phyloP scores from a whole-genome alignment of 2,888 invertebrate species.

The Alloscopus bannaensis region DNA sequence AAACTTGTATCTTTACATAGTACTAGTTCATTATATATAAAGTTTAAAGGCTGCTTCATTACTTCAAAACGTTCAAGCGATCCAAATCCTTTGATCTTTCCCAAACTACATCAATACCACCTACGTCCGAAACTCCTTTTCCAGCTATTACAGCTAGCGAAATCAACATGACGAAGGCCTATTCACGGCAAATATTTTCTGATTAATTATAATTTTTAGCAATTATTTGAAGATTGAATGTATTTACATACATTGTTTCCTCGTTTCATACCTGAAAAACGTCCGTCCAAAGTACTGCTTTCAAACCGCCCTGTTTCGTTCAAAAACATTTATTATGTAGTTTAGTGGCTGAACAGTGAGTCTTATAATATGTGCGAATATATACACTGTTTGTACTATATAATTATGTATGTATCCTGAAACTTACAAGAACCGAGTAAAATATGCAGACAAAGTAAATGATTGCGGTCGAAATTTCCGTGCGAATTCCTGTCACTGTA shows the following conservation, averaged over 20 bases:
- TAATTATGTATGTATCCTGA: too few relatives aligned
- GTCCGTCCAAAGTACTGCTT: constrained; percentile 89
- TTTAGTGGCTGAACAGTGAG: too few relatives aligned
- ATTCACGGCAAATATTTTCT: too few relatives aligned
- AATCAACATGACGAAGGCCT: constrained; percentile 84
- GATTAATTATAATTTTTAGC: too few relatives aligned
- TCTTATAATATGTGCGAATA: too few relatives aligned
- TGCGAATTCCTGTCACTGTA: constrained; percentile 87
- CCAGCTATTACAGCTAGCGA: constrained; percentile 82
- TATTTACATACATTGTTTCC: too few relatives aligned
- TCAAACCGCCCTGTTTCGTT: constrained; percentile 87
- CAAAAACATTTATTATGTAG: too few relatives aligned
- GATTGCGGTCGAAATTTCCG: constrained; percentile 86
- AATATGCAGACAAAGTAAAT: constrained; percentile 93
- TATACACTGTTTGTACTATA: too few relatives aligned
- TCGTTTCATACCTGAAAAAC: too few relatives aligned
- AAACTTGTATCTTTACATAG: background rate
- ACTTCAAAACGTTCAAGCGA: constrained; percentile 86
- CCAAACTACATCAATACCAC: constrained; percentile 81
- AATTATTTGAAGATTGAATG: too few relatives aligned
- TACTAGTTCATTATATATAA: background rate
- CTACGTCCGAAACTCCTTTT: constrained; percentile 82
- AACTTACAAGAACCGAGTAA: constrained; percentile 90
- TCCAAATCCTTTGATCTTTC: constrained; percentile 80
- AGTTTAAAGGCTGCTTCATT: constrained; percentile 67